Evolutionary conservation across 2,797 vertebrate genomes (phyloP), one percentile per base, ranked within the genome.

Genomic region (Hozukius guyotensis): DNA sequence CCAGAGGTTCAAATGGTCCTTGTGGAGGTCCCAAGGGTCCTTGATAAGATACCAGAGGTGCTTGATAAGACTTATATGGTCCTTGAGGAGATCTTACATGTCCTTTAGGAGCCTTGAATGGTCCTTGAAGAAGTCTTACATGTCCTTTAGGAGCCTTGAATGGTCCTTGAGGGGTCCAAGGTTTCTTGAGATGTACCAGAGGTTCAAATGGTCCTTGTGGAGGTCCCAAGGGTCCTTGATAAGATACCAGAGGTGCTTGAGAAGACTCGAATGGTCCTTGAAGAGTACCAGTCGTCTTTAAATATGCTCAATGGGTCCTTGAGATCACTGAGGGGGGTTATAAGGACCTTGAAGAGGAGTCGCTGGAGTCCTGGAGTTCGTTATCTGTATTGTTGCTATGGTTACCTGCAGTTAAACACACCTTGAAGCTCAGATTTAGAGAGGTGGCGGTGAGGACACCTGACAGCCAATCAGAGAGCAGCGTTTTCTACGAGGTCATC

Each of bases 401-500:
- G 87, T 75, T 53, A 86, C 80, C 57, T 24, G 38, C 52, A 42
- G 56, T 49, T 14, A 10, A 42, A 61, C 3, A 11, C 72, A 78
- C 63, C 31, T 59, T 36, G 20, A 64, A 60, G 34, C 22, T 14
- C 22, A 4, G 11, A 66, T 57, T 64, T 60, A 38, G 20, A 72
- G 36, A 18, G 3, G 29, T 52, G 31, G 36, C 36, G 36, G 27
- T 42, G 9, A 72, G 55, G 53, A 59, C 57, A 34, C 9, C 56
- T 8, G n/a, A 25, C 56, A 59, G 68, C 84, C 86, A 87, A 80
- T 88, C 79, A 82, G 53, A 79, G 24, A 18, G 24, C 61, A n/a
- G 32, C 31, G 9, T 72, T 38, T 38, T 9, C 62, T 46, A 46
- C 42, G 42, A 46, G 42, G 42, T 46, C 42, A 46, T 81, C 64